Base-by-base conservation (phyloP, 2,113 vertebrate genomes). In the Peromyscus californicus region DNA sequence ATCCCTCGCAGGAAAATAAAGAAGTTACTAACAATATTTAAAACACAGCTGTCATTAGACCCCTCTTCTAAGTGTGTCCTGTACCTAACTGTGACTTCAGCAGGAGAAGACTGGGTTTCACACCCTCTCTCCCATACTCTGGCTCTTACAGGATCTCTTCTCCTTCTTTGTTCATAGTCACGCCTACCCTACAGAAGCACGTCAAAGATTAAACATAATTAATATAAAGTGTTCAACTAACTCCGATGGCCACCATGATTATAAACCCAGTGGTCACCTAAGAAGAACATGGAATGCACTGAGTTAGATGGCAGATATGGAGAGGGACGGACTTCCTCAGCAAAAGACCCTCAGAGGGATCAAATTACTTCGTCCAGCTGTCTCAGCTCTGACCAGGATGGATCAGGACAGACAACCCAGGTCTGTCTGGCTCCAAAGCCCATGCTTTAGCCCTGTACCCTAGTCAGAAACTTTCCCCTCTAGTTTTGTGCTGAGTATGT, bases 161-260 rank as follows among this genome's bases (percentile, higher is more conserved):
- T 2, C 26, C 5, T 17, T 48, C 29, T 48, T 67, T 29, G 21
- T 67, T 67, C 67, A 12, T 1, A 61, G 33, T 6, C 70, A 57
- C 33, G 29, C 29, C 70, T n/a, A 51, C 79, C 74, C 87, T 80
- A 70, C 10, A 88, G n/a, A 89, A 61, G 67, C 3, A 1, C 79
- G 80, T 70, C 57, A 69, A 85, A 36, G 74, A 80, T 76, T 80
- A 70, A 88, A 85, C 45, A 7, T 67, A 93, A 94, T 74, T 33
- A 78, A 67, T 67, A 31, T 36, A 13, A 93, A 57, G 24, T 70
- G 17, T 39, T 74, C 39, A n/a, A 42, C 94, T 93, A 69, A 82
- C 87, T 94, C 88, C 79, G 45, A 79, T 75, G 31, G 70, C 54
- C 21, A 33, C 65, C 63, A 86, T 91, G 48, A 70, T 69, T 75